A percentile compares a stretch with the other conserved stretches of the same genome.
Conservation (phyloP, 2,113 vertebrate genomes). For the Bettongia penicillata region DNA sequence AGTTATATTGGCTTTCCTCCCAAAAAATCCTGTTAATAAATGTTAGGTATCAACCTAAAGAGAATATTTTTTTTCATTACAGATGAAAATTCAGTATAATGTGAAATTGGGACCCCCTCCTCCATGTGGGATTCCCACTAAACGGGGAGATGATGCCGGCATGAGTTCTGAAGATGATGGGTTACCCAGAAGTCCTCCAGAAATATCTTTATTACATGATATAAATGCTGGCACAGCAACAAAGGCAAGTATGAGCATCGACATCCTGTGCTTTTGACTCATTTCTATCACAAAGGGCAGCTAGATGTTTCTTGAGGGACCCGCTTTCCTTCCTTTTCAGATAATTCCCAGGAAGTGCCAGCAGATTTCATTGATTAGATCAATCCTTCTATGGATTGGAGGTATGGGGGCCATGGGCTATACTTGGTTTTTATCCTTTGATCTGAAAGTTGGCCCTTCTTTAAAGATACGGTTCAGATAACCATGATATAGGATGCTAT, state of each 20-base stretch:
- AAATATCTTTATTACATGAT: conserved; percentile 83
- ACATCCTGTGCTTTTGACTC: rapidly evolving
- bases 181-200: conserved; percentile 85
- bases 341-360: rapidly evolving
- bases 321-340: not conserved
- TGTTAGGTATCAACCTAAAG: not conserved
- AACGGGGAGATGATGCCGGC: conserved; percentile 84
- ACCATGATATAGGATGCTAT: not conserved
- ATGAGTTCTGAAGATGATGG: conserved; percentile 89
- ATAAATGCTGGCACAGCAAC: conserved; percentile 68
- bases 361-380: not conserved
- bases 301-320: not conserved
- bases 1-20: not conserved
- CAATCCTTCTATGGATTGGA: not conserved
- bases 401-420: not conserved
- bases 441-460: conserved; percentile 29
- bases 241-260: conserved; percentile 83
- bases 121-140: conserved; percentile 82
- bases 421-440: conserved; percentile 26
- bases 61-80: conserved; percentile 60
- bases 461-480: not conserved
- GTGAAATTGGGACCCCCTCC: conserved; percentile 91
- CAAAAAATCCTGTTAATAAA: not conserved
- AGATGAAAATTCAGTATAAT: conserved; percentile 94
- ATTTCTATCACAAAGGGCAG: rapidly evolving